Evolutionary conservation across 2,888 invertebrate genomes (phyloP).

Genomic region (Trissolcus japonicus): DNA sequence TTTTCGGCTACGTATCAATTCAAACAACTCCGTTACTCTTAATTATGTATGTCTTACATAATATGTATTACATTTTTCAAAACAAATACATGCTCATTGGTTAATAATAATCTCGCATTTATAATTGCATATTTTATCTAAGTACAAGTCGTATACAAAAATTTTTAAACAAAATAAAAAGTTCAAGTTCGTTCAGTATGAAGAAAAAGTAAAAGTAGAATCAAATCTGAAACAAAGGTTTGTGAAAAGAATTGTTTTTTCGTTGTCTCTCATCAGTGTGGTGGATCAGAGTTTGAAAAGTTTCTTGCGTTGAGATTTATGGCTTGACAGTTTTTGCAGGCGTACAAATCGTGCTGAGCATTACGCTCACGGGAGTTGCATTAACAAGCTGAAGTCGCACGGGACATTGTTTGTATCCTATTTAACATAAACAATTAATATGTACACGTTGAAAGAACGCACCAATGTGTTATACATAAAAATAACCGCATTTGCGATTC

Average conservation of each 20-base stretch:
- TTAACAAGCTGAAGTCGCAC: constrained; percentile 76
- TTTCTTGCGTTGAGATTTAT: constrained; percentile 29
- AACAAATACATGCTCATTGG: background rate
- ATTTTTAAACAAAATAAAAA: constrained; percentile 4
- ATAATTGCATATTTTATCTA: constrained; percentile 9
- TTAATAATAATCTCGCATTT: background rate
- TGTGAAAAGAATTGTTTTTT: too few relatives aligned
- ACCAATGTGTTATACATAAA: too few relatives aligned
- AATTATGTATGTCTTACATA: too few relatives aligned
- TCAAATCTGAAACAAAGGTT: constrained; percentile 1
- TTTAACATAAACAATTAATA: constrained; percentile 6
- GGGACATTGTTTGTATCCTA: constrained; percentile 75
- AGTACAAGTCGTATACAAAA: constrained; percentile 17
- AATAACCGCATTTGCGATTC: too few relatives aligned
- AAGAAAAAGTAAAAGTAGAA: background rate
- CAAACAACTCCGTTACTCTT: background rate
- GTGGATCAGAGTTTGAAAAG: background rate
- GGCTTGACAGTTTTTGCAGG: constrained; percentile 46
- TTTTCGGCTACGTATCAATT: background rate
- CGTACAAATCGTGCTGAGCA: constrained; percentile 67
- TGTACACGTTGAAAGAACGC: too few relatives aligned
- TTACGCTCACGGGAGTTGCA: constrained; percentile 75
- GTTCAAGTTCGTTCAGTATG: too few relatives aligned
- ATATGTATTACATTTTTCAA: too few relatives aligned
- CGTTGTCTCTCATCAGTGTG: background rate